Conservation (phyloP, 2,113 vertebrate species). For the Cacatua alba region DNA sequence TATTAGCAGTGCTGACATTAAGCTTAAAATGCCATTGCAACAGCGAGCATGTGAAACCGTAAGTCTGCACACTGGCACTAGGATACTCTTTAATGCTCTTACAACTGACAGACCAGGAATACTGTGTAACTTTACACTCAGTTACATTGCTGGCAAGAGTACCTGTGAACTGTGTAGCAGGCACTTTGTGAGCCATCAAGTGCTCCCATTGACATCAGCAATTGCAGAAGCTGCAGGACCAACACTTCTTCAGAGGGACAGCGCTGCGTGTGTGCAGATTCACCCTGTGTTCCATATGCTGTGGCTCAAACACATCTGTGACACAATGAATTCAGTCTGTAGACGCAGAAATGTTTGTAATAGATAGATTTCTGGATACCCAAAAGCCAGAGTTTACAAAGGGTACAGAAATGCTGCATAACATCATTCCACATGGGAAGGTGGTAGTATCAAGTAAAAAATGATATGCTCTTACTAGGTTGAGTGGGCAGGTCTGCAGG, state of each 20-base stretch:
- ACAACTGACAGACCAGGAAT: neutral
- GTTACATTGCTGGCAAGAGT: neutral
- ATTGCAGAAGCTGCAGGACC: neutral
- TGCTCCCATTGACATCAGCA: fast-evolving
- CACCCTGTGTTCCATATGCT: fast-evolving
- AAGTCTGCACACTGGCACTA: neutral
- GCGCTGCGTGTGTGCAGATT: neutral
- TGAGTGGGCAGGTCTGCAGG: neutral
- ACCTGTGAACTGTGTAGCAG: neutral
- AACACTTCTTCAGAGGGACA: neutral
- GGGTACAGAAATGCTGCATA: neutral
- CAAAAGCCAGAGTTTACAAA: neutral
- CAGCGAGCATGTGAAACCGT: neutral
- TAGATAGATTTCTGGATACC: neutral
- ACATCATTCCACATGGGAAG: fast-evolving
- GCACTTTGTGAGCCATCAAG: neutral
- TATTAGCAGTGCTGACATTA: neutral
- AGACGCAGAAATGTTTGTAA: neutral
- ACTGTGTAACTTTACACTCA: neutral
- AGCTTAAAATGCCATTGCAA: neutral
- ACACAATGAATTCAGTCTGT: neutral
- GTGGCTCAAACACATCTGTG: neutral
- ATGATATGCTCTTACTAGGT: neutral
- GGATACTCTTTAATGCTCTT: neutral
- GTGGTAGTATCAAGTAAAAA: neutral